Conservation (phyloP, 2,888 invertebrate genomes). For the Lasioglossum zephyrum region DNA sequence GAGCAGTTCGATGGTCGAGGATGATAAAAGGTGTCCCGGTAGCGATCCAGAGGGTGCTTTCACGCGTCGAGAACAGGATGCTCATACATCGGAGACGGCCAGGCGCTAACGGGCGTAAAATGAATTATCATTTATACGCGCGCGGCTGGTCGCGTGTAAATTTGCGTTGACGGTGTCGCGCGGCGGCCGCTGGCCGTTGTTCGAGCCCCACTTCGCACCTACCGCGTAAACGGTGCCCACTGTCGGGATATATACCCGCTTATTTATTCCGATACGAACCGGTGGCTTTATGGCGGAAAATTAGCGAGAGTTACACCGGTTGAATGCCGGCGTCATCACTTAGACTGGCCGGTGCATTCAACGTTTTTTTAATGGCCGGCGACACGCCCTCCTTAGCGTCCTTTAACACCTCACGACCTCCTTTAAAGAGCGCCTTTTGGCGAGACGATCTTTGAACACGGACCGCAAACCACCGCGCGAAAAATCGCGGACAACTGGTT, state of each 20-base stretch:
- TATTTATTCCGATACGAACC: constrained; percentile 79
- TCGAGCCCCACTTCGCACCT: constrained; percentile 78
- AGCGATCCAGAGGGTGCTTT: constrained; percentile 54
- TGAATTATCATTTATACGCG: constrained; percentile 75
- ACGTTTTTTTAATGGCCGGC: constrained; percentile 71
- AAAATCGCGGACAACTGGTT: constrained; percentile 41
- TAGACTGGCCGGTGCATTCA: constrained; percentile 79
- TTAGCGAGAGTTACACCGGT: constrained; percentile 76
- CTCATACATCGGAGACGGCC: constrained; percentile 40
- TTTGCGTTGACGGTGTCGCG: constrained; percentile 73
- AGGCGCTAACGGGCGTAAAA: constrained; percentile 73
- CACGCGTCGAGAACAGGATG: constrained; percentile 48
- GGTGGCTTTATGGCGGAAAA: constrained; percentile 81
- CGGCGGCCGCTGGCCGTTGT: constrained; percentile 46
- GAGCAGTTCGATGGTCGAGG: background rate
- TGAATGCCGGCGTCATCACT: constrained; percentile 78
- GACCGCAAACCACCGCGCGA: constrained; percentile 23
- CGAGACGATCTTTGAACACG: constrained; percentile 31
- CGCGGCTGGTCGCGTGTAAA: constrained; percentile 68
- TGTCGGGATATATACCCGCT: constrained; percentile 70
- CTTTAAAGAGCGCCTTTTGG: constrained; percentile 68
- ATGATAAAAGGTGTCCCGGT: constrained; percentile 21
- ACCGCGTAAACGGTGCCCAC: constrained; percentile 71
- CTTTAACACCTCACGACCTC: constrained; percentile 79
- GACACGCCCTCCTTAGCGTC: constrained; percentile 82